Percentiles rank a stretch among this genome's conserved stretches.
Evolutionary conservation across 1,140 invertebrate species (phyloP).

Genomic region (Drosophila ironensis): DNA sequence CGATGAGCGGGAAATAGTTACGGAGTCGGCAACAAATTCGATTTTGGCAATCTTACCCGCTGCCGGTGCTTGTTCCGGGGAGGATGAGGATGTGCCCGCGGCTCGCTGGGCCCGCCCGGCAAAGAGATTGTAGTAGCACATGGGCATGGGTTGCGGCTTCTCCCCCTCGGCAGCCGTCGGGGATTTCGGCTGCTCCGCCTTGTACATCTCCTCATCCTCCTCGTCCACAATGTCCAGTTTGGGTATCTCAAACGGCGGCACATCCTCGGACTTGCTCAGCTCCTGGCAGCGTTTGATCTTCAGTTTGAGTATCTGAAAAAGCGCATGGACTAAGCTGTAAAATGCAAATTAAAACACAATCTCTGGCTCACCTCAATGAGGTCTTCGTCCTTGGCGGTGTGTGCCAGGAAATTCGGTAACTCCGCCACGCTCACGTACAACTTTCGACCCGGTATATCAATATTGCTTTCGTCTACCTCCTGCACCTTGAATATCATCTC

Average conservation of each 20-base stretch:
- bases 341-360: neutral
- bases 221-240: slow-evolving; percentile 66
- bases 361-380: slow-evolving; percentile 60
- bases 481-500: slow-evolving; percentile 81
- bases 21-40: slow-evolving; percentile 4
- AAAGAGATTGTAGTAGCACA: slow-evolving; percentile 80
- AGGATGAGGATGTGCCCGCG: slow-evolving; percentile 72
- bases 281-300: slow-evolving; percentile 76
- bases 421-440: slow-evolving; percentile 61
- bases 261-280: slow-evolving; percentile 62
- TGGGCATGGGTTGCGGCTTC: slow-evolving; percentile 78
- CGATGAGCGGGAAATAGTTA: neutral
- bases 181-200: slow-evolving; percentile 55
- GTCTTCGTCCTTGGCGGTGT: slow-evolving; percentile 69
- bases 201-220: slow-evolving; percentile 55
- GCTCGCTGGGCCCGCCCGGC: slow-evolving; percentile 72
- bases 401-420: slow-evolving; percentile 63
- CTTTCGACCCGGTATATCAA: slow-evolving; percentile 55
- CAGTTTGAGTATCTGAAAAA: slow-evolving; percentile 62
- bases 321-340: neutral
- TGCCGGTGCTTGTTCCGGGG: slow-evolving; percentile 74
- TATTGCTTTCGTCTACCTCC: slow-evolving; percentile 78
- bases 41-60: slow-evolving; percentile 55
- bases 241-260: slow-evolving; percentile 56
- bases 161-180: slow-evolving; percentile 65